Base-by-base conservation (phyloP, 2,113 vertebrate species). In the Neolamprologus tretocephalus region DNA sequence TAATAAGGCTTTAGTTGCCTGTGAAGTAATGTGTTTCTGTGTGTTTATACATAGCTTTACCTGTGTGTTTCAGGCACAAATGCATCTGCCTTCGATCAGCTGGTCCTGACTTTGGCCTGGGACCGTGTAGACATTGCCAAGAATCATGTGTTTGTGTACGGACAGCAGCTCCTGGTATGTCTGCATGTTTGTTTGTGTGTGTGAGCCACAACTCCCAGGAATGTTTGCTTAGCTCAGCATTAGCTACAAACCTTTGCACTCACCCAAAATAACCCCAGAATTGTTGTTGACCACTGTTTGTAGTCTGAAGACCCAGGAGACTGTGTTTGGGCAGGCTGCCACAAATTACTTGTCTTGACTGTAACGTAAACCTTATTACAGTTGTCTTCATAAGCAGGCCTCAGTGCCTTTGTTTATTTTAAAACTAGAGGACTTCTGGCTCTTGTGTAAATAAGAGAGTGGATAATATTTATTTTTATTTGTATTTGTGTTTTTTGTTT, bases 61-160 rank as follows among this genome's bases (percentile, higher is more conserved):
- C 33, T 93, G 33, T 93, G 66, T 85, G 8, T 86, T 96, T 92
- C 94, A 99, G 99, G 98, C 90, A 99, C 99, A 35, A 98, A 99
- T 87, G 97, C 97, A 4, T 98, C 98, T 95, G 97, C 98, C 26
- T 98, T 99, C 95, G 98, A 99, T 96, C 99, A 99, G 92, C 97
- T 99, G 87, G 98, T 99, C 91, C 97, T 99, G 93, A 99, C 98
- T 16, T 95, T 99, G 93, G 99, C 99, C 4, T 99, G 99, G 99
- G 97, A 99, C 95, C 97, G 99, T 90, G 98, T 99, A 82, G 99
- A 99, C 95, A 99, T 99, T 91, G 99, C 99, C 95, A 99, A 99
- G 97, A 99, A 98, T 95, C 98, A 99, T 21, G 98, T 99, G 92
- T 99, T 99, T 97, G 98, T 99, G 92, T 99, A 99, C 84, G 99